Evolutionary conservation across 1,140 invertebrate species (phyloP), one percentile per base, ranked within the genome.

Genomic region (Caligus rogercresseyi): DNA sequence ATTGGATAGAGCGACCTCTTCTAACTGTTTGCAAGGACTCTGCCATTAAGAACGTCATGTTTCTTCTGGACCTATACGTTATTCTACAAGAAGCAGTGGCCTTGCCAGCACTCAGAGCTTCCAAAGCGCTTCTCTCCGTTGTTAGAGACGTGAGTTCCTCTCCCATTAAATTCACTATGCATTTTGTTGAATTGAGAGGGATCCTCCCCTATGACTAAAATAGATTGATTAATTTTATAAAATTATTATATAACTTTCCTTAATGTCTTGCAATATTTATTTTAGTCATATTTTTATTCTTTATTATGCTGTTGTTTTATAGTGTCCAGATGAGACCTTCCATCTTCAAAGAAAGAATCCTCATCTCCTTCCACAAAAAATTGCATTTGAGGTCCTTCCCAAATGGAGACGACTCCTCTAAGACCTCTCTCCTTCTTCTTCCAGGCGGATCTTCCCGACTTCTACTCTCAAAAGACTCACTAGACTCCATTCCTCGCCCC

Each of bases 81-180:
- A 25, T 25, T 26, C 21, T 25, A 1, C 57, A 25, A 25, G 57
- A 60, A 60, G 24, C 24, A 13, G 43, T 60, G 18, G 25, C 21
- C 3, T 16, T 2, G 1, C 57, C 57, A 14, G 21, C 26, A 16
- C 16, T 60, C 16, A 14, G 20, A 13, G 26, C 26, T 1, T 31
- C 57, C 11, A 25, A 60, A 3, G 23, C 24, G 1, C 23, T 60
- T 18, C 24, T 60, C 18, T 18, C 24, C 3, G 26, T 18, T n/a
- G 57, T 60, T 1, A 1, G 57, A 24, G 57, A 60, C 51, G 57
- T 60, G 16, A 60, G 57, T 31, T 11, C 18, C 57, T 26, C n/a
- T 51, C 13, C 43, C 43, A 51, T 51, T 51, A 16, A 51, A 51
- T 51, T 51, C 13, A 13, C 43, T 13, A 51, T 13, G 43, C 13